Conservation (phyloP, 2,888 invertebrate species). For the Andrena minutula region DNA sequence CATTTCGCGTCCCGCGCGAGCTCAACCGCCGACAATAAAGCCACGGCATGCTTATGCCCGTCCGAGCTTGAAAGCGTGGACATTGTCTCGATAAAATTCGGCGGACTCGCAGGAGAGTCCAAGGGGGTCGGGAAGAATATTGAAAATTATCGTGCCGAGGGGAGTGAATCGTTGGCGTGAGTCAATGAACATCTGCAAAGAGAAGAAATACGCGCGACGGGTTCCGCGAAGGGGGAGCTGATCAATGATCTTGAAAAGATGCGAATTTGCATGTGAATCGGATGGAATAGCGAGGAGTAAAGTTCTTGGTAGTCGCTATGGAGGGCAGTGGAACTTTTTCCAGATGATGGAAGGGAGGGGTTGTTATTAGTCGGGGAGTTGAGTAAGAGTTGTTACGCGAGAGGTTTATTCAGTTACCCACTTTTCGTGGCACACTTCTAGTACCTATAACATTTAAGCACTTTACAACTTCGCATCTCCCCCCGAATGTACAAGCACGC, state of each 20-base stretch:
- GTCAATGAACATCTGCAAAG: slow-evolving; percentile 15
- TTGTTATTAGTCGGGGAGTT: neutral
- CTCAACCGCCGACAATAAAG: slow-evolving; percentile 40
- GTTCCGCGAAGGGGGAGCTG: neutral
- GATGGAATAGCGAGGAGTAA: neutral
- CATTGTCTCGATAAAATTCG: slow-evolving; percentile 23
- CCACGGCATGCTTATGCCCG: slow-evolving; percentile 29
- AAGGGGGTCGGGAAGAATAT: neutral
- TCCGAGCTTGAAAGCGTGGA: slow-evolving; percentile 39
- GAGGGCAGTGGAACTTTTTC: slow-evolving; percentile 27
- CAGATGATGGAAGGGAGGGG: neutral
- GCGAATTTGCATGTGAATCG: slow-evolving; percentile 47
- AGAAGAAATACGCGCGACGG: slow-evolving; percentile 5
- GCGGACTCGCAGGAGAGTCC: neutral
- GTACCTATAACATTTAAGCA: no score
- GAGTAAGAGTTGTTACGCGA: neutral
- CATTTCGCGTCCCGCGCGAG: slow-evolving; percentile 47
- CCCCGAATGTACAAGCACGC: no score
- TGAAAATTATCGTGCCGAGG: slow-evolving; percentile 37
- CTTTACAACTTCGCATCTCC: no score
- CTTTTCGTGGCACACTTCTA: no score
- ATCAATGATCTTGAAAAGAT: slow-evolving; percentile 32
- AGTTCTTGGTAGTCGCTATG: neutral
- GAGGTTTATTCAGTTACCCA: no score
- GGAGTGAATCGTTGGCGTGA: slow-evolving; percentile 1